Base-by-base conservation (phyloP, 2,113 vertebrate genomes). In the Pterocles gutturalis region DNA sequence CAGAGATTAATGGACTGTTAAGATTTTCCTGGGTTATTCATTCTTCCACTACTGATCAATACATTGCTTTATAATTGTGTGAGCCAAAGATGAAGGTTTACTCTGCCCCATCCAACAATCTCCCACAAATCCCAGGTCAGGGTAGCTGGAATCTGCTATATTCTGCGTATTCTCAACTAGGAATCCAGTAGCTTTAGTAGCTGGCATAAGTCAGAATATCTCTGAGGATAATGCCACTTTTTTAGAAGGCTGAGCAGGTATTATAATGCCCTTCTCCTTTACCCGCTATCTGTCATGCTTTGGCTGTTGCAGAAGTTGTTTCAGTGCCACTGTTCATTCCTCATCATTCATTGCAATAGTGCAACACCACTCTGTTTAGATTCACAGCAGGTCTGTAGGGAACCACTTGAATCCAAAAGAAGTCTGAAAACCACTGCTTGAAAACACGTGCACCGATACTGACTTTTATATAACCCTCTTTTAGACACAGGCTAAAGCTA, bases 391-490 rank as follows among this genome's bases (percentile, higher is more conserved):
- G 49, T 90, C 33, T 8, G 2, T 58, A 28, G 55, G 38, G 19
- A 71, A 51, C 71, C 3, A 3, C 60, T 28, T 78, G 65, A 90
- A 87, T 94, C 64, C 60, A 69, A 72, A 65, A 46, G 69, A 90
- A 67, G n/a, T 58, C 51, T 65, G 76, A 90, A 94, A 87, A 34
- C 20, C 43, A 33, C 60, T 70, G 12, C 67, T 72, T 93, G 72
- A 88, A 90, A 94, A 57, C 38, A 67, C 22, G 11, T n/a, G 14
- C 25, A 46, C 51, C 9, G 13, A 28, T 49, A 60, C 10, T 53
- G 79, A 51, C 26, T 75, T 96, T 97, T 94, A 87, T 76, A 67
- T 95, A 95, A 96, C 24, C 25, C 12, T 69, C 46, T 62, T 92
- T 85, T 57, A 76, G 54, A 70, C 34, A 61, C 25, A 45, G 34